Conservation (phyloP, 1,140 invertebrate genomes). For the Adelges cooleyi region DNA sequence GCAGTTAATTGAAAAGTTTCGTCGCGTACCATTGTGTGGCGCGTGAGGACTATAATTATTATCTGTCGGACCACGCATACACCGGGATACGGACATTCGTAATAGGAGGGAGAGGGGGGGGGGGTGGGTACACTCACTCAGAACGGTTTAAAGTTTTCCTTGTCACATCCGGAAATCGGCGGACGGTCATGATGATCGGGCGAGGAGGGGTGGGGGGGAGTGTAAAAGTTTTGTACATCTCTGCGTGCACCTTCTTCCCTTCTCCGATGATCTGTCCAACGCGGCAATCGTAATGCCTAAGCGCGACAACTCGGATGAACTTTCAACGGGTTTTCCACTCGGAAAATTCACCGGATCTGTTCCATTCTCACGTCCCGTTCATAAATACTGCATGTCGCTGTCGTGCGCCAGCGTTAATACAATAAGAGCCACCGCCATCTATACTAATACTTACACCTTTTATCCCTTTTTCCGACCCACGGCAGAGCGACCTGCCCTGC, state of each 20-base stretch:
- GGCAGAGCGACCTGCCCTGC: too few species aligned
- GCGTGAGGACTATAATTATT: neutral
- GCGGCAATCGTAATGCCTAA: too few species aligned
- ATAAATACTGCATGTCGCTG: too few species aligned
- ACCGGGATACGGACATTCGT: neutral
- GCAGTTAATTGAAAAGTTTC: constrained; percentile 22
- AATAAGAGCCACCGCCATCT: too few species aligned
- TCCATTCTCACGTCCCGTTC: too few species aligned
- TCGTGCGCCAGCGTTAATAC: too few species aligned
- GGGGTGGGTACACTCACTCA: neutral
- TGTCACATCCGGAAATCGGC: constrained; percentile 20
- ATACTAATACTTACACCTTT: too few species aligned
- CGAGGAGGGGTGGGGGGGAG: neutral
- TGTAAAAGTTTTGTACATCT: neutral
- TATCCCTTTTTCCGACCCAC: too few species aligned
- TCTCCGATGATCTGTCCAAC: neutral
- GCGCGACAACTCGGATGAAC: neutral
- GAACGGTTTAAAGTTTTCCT: constrained; percentile 13
- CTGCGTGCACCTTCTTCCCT: neutral
- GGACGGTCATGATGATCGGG: neutral
- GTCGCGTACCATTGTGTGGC: neutral
- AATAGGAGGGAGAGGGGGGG: too few species aligned
- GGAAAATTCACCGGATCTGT: too few species aligned
- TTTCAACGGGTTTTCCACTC: neutral
- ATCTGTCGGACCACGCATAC: neutral